Base-by-base conservation (phyloP, 2,797 vertebrate genomes). In the Pseudotriccus pelzelni region DNA sequence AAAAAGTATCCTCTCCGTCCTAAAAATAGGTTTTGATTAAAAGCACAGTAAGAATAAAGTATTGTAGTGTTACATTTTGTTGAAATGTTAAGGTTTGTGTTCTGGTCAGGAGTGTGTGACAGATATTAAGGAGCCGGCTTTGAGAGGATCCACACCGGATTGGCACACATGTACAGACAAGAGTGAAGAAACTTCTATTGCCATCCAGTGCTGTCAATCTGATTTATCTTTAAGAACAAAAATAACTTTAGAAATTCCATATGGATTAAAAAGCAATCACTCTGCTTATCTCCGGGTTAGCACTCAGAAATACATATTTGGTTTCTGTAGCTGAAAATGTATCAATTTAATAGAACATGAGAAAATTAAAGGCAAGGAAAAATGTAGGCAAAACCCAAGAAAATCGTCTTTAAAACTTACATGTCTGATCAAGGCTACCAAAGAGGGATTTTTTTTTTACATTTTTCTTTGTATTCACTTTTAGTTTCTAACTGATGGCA, bases 401-500 rank as follows among this genome's bases (percentile, higher is more conserved):
- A 88, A 88, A 84, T 56, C 0, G 9, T 44, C 3, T 72, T 74
- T 67, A 30, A 67, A 67, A 72, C 19, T 55, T n/a, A 50, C 3
- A 1, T 39, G 27, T 6, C 10, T 81, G 30, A 16, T 52, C 25
- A 46, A 85, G 13, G 50, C 18, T 72, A 4, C 36, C 6, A 58
- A 4, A 7, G 32, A 46, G 19, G 0, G 1, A 14, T 12, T 73
- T 55, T 47, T 46, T 9, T 56, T 30, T 41, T 25, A 8, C 13
- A 17, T 80, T 91, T 96, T 62, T 55, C 10, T 94, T 92, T 70
- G 5, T 37, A 6, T 97, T 96, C 24, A 27, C 53, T 95, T 97
- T 90, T 96, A 99, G 99, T 99, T 99, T 97, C 97, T 99, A 34
- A 99, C 99, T 50, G 99, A 99, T 97, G 99, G 99, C 44, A 99